Conservation (phyloP, 2,888 invertebrate genomes). For the Coremacera marginata region DNA sequence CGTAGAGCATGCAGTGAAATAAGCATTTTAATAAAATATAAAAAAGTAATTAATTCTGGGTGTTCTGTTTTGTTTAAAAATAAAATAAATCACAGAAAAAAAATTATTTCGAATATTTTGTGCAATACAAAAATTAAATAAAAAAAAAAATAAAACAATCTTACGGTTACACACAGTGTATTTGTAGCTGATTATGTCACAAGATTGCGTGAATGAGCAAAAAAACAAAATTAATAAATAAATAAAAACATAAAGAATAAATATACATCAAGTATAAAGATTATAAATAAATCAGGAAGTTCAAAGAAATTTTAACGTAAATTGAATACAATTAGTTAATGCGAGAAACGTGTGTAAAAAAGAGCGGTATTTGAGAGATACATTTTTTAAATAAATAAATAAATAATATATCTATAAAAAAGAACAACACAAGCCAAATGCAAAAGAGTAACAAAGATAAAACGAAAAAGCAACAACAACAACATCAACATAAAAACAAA, state of each 20-base stretch:
- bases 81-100: not conserved
- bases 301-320: not conserved
- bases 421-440: not conserved
- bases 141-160: not conserved
- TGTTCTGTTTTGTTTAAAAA: not conserved
- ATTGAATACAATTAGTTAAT: not conserved
- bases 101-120: not conserved
- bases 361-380: not conserved
- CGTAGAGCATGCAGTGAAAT: not conserved
- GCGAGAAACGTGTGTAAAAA: not conserved
- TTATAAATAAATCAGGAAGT: not conserved
- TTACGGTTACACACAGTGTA: not conserved
- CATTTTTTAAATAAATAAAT: not conserved
- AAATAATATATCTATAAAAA: not conserved
- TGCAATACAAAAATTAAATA: not conserved
- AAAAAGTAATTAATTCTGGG: not conserved
- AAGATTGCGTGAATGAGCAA: not conserved
- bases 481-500: too few relatives aligned
- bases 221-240: not conserved
- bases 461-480: not conserved
- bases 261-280: not conserved
- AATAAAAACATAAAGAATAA: too few relatives aligned
- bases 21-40: slow-evolving; percentile 4
- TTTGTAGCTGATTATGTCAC: slow-evolving; percentile 23
- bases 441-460: not conserved